A percentile compares a stretch with the other conserved stretches of the same genome.
These are phyloP conservation scores for Eulemur mongoz DNA, from an alignment of 2,797 vertebrate species.

Conservation along the genomic window DNA sequence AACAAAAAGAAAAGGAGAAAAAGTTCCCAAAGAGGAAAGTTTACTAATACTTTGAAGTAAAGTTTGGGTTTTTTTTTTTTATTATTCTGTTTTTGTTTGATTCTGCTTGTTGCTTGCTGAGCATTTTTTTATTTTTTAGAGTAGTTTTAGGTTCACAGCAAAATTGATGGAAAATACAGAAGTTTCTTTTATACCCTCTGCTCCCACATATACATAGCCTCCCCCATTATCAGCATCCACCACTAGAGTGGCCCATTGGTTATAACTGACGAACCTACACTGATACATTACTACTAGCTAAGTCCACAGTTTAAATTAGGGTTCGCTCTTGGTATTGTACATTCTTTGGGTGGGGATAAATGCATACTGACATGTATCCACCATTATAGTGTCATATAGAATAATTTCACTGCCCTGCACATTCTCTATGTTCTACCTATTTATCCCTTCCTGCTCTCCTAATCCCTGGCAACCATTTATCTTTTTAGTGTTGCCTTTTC, in stretches of 20 bases:
- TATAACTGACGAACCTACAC: background rate
- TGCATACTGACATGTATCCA: too few relatives aligned
- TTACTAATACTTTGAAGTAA: background rate
- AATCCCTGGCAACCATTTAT: background rate
- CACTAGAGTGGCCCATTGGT: background rate
- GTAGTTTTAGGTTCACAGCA: background rate
- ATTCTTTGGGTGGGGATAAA: background rate
- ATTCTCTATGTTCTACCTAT: background rate
- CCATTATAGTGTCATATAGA: background rate
- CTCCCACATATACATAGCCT: too few relatives aligned
- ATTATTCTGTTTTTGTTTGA: background rate
- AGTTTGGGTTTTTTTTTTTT: background rate
- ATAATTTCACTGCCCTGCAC: background rate
- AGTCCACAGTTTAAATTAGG: background rate
- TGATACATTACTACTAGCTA: background rate
- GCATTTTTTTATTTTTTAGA: background rate
- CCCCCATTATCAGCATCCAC: too few relatives aligned
- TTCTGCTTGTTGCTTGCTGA: background rate
- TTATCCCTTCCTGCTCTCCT: background rate
- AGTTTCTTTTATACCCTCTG: background rate
- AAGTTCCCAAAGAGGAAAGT: too few relatives aligned
- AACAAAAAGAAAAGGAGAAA: too few relatives aligned
- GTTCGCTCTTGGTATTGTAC: background rate
- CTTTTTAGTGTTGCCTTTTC: background rate
- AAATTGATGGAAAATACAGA: background rate